These are phyloP conservation scores for Parazoanthus swiftii DNA, from an alignment of 92 coral and sea anemone genomes.

Conservation along the genomic window DNA sequence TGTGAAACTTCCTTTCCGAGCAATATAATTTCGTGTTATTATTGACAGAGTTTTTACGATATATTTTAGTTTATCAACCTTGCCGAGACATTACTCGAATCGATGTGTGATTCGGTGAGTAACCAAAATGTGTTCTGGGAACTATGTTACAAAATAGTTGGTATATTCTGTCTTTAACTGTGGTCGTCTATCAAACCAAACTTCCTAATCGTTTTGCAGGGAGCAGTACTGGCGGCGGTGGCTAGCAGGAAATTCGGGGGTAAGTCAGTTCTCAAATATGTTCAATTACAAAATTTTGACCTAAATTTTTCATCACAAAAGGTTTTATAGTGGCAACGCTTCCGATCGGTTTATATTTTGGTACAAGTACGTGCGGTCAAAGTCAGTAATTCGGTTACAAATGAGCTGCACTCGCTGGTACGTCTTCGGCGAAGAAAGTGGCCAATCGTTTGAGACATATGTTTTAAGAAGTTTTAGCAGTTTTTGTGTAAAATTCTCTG, in stretches of 20 bases:
- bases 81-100: background rate
- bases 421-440: background rate
- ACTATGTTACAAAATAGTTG: background rate
- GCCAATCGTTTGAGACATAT: background rate
- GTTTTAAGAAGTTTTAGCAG: background rate
- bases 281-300: background rate
- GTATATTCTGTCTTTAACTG: background rate
- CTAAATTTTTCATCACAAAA: background rate
- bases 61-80: background rate
- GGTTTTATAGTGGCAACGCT: background rate
- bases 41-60: background rate
- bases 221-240: constrained; percentile 96
- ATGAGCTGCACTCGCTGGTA: background rate
- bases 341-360: background rate
- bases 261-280: constrained; percentile 25
- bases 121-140: background rate
- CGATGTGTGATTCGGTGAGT: background rate
- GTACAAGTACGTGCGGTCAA: background rate
- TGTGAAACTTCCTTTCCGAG: background rate
- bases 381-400: too few relatives aligned
- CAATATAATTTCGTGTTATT: background rate
- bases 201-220: constrained; percentile 54
- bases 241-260: constrained; percentile 96
- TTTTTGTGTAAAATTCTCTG: background rate
- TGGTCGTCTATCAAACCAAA: background rate